A percentile compares a stretch with the other conserved stretches of the same genome.
Evolutionary conservation across 2,888 invertebrate species (phyloP).

Genomic region (Polyommatus icarus): DNA sequence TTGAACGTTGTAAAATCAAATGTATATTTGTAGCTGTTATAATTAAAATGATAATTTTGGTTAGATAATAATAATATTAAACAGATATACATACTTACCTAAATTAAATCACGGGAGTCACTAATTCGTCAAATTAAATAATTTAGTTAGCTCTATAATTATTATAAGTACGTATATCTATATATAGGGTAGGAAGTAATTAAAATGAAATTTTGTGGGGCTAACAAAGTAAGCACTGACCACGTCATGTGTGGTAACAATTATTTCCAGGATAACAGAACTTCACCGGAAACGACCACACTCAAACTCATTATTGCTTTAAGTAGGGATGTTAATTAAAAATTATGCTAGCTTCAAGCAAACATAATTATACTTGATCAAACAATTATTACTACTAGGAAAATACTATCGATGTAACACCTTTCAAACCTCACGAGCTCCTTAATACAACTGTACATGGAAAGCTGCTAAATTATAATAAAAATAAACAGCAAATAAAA

Average conservation of each 20-base stretch:
- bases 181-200: not conserved
- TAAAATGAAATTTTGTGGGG: not conserved
- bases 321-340: not conserved
- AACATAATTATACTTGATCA: not conserved
- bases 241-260: not conserved
- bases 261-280: not conserved
- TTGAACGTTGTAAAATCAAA: no score
- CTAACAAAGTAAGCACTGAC: slow-evolving; percentile 2
- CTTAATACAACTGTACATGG: not conserved
- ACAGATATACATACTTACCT: no score
- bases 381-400: not conserved
- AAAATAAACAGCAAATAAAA: no score
- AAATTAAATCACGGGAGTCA: not conserved
- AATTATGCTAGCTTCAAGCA: not conserved
- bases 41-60: not conserved
- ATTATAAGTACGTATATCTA: not conserved
- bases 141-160: not conserved
- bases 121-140: not conserved
- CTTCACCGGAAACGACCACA: not conserved
- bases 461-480: not conserved
- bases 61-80: no score
- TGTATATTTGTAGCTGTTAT: not conserved
- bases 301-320: not conserved
- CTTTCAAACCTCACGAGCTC: no score
- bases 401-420: not conserved